A percentile compares a stretch with the other conserved stretches of the same genome.
phyloP scores from a whole-genome alignment of 2,888 invertebrate species.

The Conchocele bisecta region DNA sequence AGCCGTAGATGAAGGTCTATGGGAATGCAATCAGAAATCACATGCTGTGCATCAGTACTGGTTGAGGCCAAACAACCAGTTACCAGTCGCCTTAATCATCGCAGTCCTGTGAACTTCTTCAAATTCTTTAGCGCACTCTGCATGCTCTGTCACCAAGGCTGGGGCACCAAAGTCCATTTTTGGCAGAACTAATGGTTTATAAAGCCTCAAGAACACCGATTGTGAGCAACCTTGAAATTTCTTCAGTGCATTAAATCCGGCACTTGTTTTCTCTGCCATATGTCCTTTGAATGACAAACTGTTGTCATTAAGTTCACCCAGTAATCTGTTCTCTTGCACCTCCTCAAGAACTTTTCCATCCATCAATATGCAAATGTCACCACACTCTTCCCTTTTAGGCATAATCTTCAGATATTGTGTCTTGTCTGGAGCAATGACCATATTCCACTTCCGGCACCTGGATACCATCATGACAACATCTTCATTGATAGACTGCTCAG shows the following conservation, averaged over 20 bases:
- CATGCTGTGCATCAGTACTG: conserved; percentile 23
- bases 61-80: conserved; percentile 9
- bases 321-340: background rate
- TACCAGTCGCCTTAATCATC: conserved; percentile 10
- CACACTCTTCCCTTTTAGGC: too few relatives aligned
- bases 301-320: too few relatives aligned
- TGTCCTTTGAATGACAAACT: too few relatives aligned
- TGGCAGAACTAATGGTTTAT: conserved; percentile 10
- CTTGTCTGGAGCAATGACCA: conserved; percentile 19
- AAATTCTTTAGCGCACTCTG: background rate
- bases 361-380: background rate
- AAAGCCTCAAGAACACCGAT: conserved; percentile 13
- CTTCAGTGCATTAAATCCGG: background rate
- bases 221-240: conserved; percentile 7
- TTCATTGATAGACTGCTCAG: background rate
- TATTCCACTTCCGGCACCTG: conserved; percentile 27
- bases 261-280: too few relatives aligned
- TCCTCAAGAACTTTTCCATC: background rate
- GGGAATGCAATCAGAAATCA: too few relatives aligned
- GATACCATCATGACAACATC: background rate
- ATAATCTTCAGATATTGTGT: too few relatives aligned
- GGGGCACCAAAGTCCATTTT: conserved; percentile 13
- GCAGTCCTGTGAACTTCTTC: conserved; percentile 10
- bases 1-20: too few relatives aligned
- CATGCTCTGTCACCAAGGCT: background rate